phyloP scores from a whole-genome alignment of 2,113 vertebrate genomes.

The Myiopsitta monachus region DNA sequence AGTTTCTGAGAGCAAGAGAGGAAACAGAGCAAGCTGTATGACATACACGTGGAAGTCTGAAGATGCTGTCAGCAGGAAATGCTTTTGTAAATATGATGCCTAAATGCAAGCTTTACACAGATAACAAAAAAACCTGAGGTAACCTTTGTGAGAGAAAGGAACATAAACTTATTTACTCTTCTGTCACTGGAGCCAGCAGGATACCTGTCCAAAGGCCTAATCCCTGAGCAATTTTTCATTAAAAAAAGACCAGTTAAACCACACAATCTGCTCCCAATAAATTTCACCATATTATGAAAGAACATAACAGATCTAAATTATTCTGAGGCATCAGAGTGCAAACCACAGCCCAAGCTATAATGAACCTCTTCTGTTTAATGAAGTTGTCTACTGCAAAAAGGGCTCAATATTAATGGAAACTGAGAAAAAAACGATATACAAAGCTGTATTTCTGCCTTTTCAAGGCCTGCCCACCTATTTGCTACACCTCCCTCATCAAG shows the following conservation, averaged over 20 bases:
- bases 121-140: not conserved
- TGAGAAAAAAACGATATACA: not conserved
- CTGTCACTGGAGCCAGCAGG: not conserved
- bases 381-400: not conserved
- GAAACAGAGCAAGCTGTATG: not conserved
- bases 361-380: not conserved
- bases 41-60: not conserved
- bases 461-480: not conserved
- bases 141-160: not conserved
- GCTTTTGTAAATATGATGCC: not conserved
- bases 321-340: not conserved
- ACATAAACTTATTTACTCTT: not conserved
- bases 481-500: not conserved
- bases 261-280: not conserved
- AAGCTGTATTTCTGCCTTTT: not conserved
- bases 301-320: not conserved
- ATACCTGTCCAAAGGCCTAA: not conserved
- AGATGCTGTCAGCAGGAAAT: conserved; percentile 28
- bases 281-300: not conserved
- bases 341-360: not conserved
- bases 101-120: not conserved
- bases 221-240: not conserved
- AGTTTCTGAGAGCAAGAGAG: not conserved
- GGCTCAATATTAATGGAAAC: not conserved
- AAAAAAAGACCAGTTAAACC: not conserved